Base-by-base conservation (phyloP, 2,888 invertebrate genomes). In the Dasypolia templi region DNA sequence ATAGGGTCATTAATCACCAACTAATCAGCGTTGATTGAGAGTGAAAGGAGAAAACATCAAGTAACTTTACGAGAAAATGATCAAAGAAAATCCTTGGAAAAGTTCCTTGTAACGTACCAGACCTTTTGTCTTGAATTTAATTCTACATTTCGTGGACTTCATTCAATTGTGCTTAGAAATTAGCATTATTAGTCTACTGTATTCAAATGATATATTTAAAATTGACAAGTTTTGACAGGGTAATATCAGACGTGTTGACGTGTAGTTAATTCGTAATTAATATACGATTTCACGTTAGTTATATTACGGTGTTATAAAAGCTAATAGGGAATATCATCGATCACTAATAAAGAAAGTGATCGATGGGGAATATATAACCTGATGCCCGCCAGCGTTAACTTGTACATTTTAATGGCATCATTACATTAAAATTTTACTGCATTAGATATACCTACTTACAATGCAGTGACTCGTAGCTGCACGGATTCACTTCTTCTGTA, bases 91-190 rank as follows among this genome's bases (percentile, higher is more conserved):
- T 62, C 56, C 62, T 72, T 46, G 14, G 51, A 53, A 79, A 75
- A 75, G 58, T 79, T 80, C 49, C 58, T 49, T 70, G 67, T 53
- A 72, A 68, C 72, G 59, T 65, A 63, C 35, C 49, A 39, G 49
- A 26, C 49, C 83, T 63, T 82, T 84, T 85, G 80, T 85, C 61
- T 75, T 26, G 32, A 72, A 81, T 75, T 77, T 72, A 75, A 83
- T 72, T 75, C 35, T 35, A 65, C 72, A 67, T 75, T 56, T 65
- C 51, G 51, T 72, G 22, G 35, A 59, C 51, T 70, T 84, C 22
- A 75, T 65, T 70, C 83, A 67, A 70, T 80, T 80, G 72, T 65
- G 61, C 51, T 71, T 66, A 63, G 32, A 69, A 77, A 67, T 59
- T 53, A 9, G 19, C 26, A 58, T 53, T 67, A 72, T 82, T 72